A percentile compares a stretch with the other conserved stretches of the same genome.
Evolutionary conservation across 2,113 vertebrate genomes (phyloP).

Genomic region (Loxodonta africana): DNA sequence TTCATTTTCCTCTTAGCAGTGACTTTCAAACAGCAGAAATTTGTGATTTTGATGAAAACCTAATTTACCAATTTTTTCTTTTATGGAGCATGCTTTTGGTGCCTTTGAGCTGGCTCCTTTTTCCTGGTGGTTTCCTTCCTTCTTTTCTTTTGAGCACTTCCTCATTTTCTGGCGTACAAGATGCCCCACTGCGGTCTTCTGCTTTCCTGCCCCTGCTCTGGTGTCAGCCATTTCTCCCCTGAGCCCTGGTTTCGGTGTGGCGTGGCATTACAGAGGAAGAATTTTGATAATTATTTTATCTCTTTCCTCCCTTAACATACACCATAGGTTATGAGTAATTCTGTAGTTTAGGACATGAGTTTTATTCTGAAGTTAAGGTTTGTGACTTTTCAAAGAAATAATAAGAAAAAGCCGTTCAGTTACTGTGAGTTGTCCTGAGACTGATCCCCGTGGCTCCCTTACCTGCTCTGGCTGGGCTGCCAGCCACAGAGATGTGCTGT

Average conservation of each 20-base stretch:
- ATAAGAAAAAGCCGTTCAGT: not conserved
- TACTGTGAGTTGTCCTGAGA: not conserved
- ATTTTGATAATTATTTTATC: not conserved
- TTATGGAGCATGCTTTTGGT: no score
- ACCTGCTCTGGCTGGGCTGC: not conserved
- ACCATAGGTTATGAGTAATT: not conserved
- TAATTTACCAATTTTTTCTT: no score
- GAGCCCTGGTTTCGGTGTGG: not conserved
- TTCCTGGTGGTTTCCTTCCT: no score
- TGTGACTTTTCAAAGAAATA: not conserved
- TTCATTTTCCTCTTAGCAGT: not conserved
- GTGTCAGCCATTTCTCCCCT: not conserved
- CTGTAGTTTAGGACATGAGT: not conserved
- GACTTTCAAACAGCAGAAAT: not conserved
- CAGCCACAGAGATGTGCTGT: not conserved
- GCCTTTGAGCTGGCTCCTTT: no score
- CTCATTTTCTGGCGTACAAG: not conserved
- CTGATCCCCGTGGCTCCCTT: not conserved
- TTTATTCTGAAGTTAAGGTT: not conserved
- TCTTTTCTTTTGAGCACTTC: no score
- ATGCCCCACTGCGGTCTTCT: not conserved
- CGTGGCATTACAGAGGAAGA: not conserved
- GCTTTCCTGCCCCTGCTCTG: not conserved
- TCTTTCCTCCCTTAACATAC: not conserved
- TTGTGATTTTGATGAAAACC: no score